Evolutionary conservation across 2,113 vertebrate species (phyloP), one percentile per base, ranked within the genome.

Genomic region (Ancistrus triradiatus): DNA sequence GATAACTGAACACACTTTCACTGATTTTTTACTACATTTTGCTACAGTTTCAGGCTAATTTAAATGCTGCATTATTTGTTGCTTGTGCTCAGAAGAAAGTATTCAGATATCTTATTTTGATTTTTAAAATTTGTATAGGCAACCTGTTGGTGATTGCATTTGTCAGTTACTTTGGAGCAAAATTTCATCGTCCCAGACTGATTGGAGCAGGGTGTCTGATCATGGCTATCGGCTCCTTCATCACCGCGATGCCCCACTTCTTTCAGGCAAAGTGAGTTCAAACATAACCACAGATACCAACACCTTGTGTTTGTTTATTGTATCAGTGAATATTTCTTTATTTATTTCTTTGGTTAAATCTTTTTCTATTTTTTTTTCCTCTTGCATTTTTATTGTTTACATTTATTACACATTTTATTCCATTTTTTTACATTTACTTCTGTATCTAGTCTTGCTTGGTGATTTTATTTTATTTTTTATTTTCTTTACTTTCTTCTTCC

Each of bases 131-230:
- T 24, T 18, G 47, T 48, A 25, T 78, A 98, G 96, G 96, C 7
- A 98, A 97, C 77, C 86, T 98, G 68, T 68, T 98, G 74, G 83
- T 96, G 11, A 93, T 98, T 57, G 84, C 90, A 35, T 88, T 97
- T 69, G 93, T 98, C 70, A 98, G 96, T 81, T 97, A 97, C 86
- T 98, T 98, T 67, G 96, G 96, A 55, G 91, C 92, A 0, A 95
- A 89, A 77, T 87, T 98, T 73, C 94, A 98, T 72, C 90, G 93
- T 48, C 95, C 96, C 35, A 88, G 88, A 68, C 81, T 98, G 59
- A 97, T 98, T 7, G 96, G 82, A 69, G 75, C 78, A 6, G 96
- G 96, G 27, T 94, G 92, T 75, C 52, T 97, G 50, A 75, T 98
- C 74, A 98, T 98, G 96, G 85, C 91, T 15, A 24, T 73, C 1